phyloP scores from a whole-genome alignment of 1,140 invertebrate species.

The silkworm (Bombyx mori) region DNA sequence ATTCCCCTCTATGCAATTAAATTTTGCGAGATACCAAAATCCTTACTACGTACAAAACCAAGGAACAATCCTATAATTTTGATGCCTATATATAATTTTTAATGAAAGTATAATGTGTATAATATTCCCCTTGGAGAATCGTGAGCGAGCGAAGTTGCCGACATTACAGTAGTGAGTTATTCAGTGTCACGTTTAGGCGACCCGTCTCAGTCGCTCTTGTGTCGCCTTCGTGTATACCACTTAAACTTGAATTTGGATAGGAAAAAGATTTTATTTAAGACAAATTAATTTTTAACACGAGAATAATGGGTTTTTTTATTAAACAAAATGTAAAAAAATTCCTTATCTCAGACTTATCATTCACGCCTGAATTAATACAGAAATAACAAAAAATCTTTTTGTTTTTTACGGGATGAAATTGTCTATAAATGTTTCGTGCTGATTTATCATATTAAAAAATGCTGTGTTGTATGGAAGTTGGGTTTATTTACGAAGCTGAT shows the following conservation, averaged over 20 bases:
- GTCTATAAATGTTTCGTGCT: neutral
- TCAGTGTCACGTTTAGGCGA: constrained; percentile 32
- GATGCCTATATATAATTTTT: too few relatives aligned
- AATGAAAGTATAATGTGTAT: constrained; percentile 24
- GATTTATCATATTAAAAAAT: too few relatives aligned
- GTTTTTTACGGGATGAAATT: neutral
- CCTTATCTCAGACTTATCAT: too few relatives aligned
- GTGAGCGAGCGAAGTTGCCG: constrained; percentile 27
- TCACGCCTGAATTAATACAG: too few relatives aligned
- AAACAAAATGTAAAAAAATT: too few relatives aligned
- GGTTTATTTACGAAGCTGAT: too few relatives aligned
- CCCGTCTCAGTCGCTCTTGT: constrained; percentile 13
- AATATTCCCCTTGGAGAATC: constrained; percentile 30
- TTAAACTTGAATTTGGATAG: neutral
- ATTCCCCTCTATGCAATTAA: too few relatives aligned
- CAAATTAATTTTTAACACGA: neutral
- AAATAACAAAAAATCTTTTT: neutral
- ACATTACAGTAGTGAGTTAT: constrained; percentile 34
- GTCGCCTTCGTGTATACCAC: constrained; percentile 11
- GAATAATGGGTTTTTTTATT: neutral
- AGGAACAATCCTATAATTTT: too few relatives aligned
- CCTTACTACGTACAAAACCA: too few relatives aligned
- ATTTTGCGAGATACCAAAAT: too few relatives aligned
- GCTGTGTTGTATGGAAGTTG: too few relatives aligned
- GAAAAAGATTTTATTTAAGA: neutral